Conservation (phyloP, 2,888 invertebrate species). For the Hyposoter dolosus region DNA sequence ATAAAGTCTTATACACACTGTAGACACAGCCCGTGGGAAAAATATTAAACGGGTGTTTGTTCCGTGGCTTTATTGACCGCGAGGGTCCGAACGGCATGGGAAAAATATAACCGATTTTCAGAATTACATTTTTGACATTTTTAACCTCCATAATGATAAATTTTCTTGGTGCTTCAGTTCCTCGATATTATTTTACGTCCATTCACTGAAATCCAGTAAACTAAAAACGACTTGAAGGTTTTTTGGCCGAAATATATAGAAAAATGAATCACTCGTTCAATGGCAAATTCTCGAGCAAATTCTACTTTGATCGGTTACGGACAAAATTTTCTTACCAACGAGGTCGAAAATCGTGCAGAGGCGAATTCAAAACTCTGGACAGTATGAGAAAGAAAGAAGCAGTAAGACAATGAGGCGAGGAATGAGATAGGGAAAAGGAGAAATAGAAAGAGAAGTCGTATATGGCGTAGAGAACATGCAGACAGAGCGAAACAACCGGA, state of each 20-base stretch:
- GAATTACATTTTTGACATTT: background rate
- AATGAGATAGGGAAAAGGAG: slow-evolving; percentile 4
- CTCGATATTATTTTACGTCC: background rate
- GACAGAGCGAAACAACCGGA: slow-evolving; percentile 51
- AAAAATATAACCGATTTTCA: slow-evolving; percentile 15
- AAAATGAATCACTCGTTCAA: background rate
- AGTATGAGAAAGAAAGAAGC: slow-evolving; percentile 34
- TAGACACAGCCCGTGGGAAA: slow-evolving; percentile 18
- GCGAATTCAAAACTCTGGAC: slow-evolving; percentile 2
- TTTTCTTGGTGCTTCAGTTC: background rate
- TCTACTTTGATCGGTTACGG: background rate
- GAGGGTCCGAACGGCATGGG: background rate
- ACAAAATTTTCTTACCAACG: background rate
- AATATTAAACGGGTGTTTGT: slow-evolving; percentile 22
- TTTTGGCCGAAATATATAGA: background rate
- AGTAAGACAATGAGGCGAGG: slow-evolving; percentile 16
- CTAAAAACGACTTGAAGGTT: background rate
- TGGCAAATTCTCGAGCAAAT: background rate
- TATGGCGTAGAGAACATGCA: slow-evolving; percentile 4
- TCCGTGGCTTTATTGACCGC: slow-evolving; percentile 3
- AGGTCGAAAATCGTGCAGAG: background rate
- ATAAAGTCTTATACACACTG: slow-evolving; percentile 37
- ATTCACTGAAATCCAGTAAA: background rate
- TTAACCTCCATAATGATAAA: background rate
- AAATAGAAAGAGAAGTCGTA: slow-evolving; percentile 36